Percentiles rank a stretch among this genome's conserved stretches.
phyloP scores from a whole-genome alignment of 2,113 vertebrate species.

The Polyodon spathula region DNA sequence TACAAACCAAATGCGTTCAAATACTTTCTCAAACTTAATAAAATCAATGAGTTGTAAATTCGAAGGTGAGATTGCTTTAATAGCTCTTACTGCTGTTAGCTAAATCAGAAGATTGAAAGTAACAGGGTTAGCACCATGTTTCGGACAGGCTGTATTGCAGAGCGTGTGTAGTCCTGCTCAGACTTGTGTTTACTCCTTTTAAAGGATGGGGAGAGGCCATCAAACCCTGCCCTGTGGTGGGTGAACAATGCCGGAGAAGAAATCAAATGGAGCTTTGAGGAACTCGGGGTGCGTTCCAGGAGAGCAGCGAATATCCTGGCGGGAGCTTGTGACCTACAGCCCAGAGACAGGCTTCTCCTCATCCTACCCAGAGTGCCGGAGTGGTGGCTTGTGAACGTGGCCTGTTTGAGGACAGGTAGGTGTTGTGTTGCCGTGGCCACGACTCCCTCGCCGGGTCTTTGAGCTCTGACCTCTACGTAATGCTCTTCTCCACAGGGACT shows the following conservation, averaged over 20 bases:
- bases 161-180: too few species aligned
- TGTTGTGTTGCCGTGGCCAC: not conserved
- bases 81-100: too few species aligned
- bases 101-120: too few species aligned
- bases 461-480: not conserved
- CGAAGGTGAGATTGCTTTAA: too few species aligned
- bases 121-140: too few species aligned
- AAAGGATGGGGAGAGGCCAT: conserved; percentile 48
- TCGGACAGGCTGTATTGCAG: too few species aligned
- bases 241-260: conserved; percentile 50
- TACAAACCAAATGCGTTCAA: too few species aligned
- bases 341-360: conserved; percentile 53
- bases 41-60: too few species aligned
- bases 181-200: conserved; percentile 7
- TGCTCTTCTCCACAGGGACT: conserved; percentile 22
- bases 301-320: conserved; percentile 56
- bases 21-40: too few species aligned
- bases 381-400: conserved; percentile 67
- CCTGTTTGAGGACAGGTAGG: conserved; percentile 62
- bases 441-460: not conserved
- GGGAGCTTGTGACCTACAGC: conserved; percentile 49
- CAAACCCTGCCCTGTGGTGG: conserved; percentile 72
- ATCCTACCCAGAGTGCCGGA: conserved; percentile 66
- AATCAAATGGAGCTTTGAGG: conserved; percentile 69
- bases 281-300: conserved; percentile 51